A percentile compares a stretch with the other conserved stretches of the same genome.
These are phyloP conservation scores for Atherinosoma microstoma DNA, from an alignment of 2,797 vertebrate species.

Conservation along the genomic window DNA sequence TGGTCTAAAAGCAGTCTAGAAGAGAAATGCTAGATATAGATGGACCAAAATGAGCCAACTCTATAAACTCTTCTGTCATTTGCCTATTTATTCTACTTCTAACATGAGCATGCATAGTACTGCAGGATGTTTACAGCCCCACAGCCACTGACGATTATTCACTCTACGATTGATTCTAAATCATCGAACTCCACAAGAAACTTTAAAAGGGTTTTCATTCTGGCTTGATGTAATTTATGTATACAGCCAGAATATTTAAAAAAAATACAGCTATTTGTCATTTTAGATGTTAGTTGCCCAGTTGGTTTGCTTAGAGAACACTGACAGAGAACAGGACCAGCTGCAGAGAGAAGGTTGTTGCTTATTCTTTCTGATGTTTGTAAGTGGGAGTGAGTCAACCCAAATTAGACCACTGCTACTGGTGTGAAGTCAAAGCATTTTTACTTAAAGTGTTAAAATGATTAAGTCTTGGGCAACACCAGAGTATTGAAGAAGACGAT, in stretches of 20 bases:
- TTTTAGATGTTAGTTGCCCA: neutral
- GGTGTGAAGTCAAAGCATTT: neutral
- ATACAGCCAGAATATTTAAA: neutral
- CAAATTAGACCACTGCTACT: neutral
- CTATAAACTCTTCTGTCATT: neutral
- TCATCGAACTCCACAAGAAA: no score
- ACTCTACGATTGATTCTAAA: no score
- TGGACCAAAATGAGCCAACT: no score
- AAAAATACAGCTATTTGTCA: no score
- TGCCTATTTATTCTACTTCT: neutral
- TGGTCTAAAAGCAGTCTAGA: neutral
- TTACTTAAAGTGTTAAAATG: neutral
- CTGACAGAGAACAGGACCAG: neutral
- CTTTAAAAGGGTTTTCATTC: neutral
- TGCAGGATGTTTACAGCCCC: neutral
- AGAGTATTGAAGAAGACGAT: neutral
- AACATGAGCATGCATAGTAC: neutral
- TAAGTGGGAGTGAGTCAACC: neutral
- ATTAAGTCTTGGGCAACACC: neutral
- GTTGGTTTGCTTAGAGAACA: no score
- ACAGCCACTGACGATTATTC: no score
- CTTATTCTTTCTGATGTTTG: neutral
- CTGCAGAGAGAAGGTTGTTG: neutral
- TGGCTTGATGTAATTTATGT: neutral
- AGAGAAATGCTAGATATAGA: no score